These are phyloP conservation scores for Gastrophysa polygoni DNA, from an alignment of 2,888 invertebrate genomes.

Conservation along the genomic window DNA sequence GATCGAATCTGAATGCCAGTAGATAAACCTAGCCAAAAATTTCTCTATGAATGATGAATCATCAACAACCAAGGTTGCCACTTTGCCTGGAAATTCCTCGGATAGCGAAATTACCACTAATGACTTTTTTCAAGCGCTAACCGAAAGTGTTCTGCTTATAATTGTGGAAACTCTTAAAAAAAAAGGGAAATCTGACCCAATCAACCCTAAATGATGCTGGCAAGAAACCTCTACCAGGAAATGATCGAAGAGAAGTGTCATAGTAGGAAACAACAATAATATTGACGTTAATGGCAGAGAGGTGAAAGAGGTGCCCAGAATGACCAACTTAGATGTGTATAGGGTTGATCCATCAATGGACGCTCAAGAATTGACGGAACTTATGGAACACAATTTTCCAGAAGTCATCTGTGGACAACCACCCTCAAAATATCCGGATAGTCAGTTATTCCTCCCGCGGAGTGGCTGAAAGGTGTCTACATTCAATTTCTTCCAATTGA, in stretches of 20 bases:
- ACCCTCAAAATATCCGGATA: constrained; percentile 9
- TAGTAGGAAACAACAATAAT: constrained; percentile 5
- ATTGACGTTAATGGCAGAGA: constrained; percentile 8
- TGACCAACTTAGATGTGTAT: constrained; percentile 11
- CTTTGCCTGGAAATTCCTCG: background rate
- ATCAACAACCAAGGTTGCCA: background rate
- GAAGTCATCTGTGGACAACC: constrained; percentile 11
- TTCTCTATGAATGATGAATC: background rate
- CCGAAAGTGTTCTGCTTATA: background rate
- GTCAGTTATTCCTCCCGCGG: background rate
- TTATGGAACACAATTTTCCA: constrained; percentile 2
- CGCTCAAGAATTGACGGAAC: background rate
- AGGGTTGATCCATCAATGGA: constrained; percentile 5
- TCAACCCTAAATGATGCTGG: background rate
- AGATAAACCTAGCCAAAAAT: background rate
- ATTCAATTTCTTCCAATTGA: background rate
- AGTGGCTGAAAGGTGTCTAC: background rate
- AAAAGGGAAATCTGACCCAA: background rate
- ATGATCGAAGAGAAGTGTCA: background rate
- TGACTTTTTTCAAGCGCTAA: background rate
- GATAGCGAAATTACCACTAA: background rate
- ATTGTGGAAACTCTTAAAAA: background rate
- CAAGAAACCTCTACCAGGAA: background rate
- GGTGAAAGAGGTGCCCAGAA: constrained; percentile 8
- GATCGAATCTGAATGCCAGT: background rate